Base-by-base conservation (phyloP, 1,140 invertebrate genomes). In the Plodia interpunctella region DNA sequence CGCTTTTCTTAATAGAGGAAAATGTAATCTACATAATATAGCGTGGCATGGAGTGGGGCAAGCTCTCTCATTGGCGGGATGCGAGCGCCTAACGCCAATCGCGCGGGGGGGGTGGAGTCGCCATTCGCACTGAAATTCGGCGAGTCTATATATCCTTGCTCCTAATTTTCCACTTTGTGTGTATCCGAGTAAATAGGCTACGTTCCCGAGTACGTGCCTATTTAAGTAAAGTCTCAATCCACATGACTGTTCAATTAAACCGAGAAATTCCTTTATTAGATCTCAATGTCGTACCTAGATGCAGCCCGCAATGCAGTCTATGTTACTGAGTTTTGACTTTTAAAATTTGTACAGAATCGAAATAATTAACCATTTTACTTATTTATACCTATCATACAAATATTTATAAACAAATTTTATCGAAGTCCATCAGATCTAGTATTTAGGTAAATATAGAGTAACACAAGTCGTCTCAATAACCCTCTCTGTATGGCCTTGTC, bases 31-130 rank as follows among this genome's bases (percentile, higher is more conserved):
- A 79, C 54, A 59, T 73, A 62, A 70, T 72, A 57, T 55, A 62
- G 50, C 59, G 63, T 55, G 28, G 32, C 17, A 54, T 49, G 65
- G 73, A 81, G 84, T 79, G 84, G 84, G 84, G 81, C 66, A 78
- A 55, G 72, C 69, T 61, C 70, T 63, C 66, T 74, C 71, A 87
- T 87, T 87, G 84, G 84, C 65, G 64, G 75, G 62, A 60, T 67
- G 68, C 28, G 53, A 59, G 63, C 72, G 80, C 68, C 69, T 63
- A 63, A 82, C 66, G 68, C 85, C 85, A 88, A 86, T 86, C 58
- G 81, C 80, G 75, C 57, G 69, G 54, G 72, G 75, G 86, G 85
- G 85, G 78, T 83, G 83, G 74, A 83, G 62, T 79, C 67, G 55
- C 60, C 60, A 61, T 55, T 69, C 70, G 70, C 66, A 70, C 72